Percentiles rank a stretch among this genome's conserved stretches.
These are phyloP conservation scores for Melanophora roralis DNA, from an alignment of 2,888 invertebrate genomes.

Conservation along the genomic window DNA sequence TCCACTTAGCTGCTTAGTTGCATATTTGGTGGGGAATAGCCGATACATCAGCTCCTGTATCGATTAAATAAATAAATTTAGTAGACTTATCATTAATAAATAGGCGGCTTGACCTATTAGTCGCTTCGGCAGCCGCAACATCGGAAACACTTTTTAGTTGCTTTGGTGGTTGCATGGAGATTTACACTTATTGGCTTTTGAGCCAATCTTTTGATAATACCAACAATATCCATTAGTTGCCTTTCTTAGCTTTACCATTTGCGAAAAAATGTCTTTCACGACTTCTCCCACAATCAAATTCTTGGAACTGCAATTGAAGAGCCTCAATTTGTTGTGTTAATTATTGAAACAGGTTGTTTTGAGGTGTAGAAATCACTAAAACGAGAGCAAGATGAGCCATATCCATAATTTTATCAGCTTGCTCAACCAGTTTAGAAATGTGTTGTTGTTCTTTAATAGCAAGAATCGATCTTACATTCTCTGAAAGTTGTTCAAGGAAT, in stretches of 20 bases:
- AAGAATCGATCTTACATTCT: conserved; percentile 5
- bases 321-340: background rate
- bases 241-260: background rate
- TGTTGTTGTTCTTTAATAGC: conserved; percentile 20
- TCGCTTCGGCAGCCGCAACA: background rate
- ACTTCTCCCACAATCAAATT: background rate
- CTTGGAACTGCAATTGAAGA: background rate
- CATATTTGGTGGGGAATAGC: too few relatives aligned
- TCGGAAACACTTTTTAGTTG: background rate
- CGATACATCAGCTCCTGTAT: too few relatives aligned
- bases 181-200: background rate
- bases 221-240: background rate
- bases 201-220: background rate
- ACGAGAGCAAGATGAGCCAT: background rate
- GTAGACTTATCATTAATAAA: background rate
- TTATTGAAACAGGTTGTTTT: background rate
- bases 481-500: background rate
- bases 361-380: background rate
- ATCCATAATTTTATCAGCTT: conserved; percentile 34
- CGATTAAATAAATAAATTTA: too few relatives aligned
- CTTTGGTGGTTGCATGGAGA: background rate
- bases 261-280: background rate
- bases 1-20: too few relatives aligned
- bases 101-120: background rate
- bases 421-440: background rate